Base-by-base conservation (phyloP, 37 sponge, comb jelly and placozoan species). In the Diacarnus erythraeanus region DNA sequence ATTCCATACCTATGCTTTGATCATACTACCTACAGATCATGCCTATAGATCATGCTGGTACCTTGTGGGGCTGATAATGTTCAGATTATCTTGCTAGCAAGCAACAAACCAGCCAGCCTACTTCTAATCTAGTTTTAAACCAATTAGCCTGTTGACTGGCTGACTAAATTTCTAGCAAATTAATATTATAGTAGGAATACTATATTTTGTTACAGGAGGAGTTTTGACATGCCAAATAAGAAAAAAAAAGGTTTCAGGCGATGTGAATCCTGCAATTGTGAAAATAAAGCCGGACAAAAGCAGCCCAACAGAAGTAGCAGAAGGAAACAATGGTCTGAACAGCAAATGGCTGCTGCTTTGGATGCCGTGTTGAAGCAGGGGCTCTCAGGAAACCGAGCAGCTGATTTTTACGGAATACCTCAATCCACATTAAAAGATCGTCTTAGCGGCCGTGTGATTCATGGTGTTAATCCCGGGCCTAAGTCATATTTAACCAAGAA, bases 251-350 rank as follows among this genome's bases (percentile, higher is more conserved):
- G 20, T 6, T 8, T 29, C 30, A 29, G n/a, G n/a, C n/a, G n/a
- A n/a, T n/a, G n/a, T n/a, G n/a, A 23, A 61, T 12, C 20, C 29
- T 20, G 29, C 30, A 23, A 6, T 25, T 27, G 30, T 25, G 30
- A 61, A 23, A 29, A 20, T 23, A 23, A 12, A 6, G 20, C 8
- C 29, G 5, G n/a, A n/a, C n/a, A 12, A 23, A 29, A 23, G 51
- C 35, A 69, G 37, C 4, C 37, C 22, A 33, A 31, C 35, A 35
- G 69, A 3, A 66, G 27, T 25, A 30, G 65, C 27, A 64, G 41
- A 42, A 40, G 67, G 2, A 64, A 66, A 22, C 43, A 78, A 26
- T 78, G 79, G 79, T 41, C 54, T 21, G 43, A 78, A 12, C 12
- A 64, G 18, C 33, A 23, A 4, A 78, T 78, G 69, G 17, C 26